Conservation (phyloP, 2,888 invertebrate species). For the Eupeodes latifasciatus region DNA sequence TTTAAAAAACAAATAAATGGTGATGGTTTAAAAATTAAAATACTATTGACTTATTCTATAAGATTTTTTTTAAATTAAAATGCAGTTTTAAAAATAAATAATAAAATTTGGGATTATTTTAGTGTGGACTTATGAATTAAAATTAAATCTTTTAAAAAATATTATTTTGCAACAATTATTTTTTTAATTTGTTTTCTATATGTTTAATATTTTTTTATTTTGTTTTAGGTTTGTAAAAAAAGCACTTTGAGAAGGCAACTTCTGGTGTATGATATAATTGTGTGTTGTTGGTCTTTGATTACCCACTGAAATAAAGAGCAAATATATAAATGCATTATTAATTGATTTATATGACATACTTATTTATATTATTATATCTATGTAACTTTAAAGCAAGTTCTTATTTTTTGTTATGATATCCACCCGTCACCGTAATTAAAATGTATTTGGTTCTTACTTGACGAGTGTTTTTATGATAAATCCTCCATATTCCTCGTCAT, state of each 20-base stretch:
- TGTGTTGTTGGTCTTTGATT: conserved; percentile 19
- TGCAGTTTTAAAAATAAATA: conserved; percentile 65
- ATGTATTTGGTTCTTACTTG: conserved; percentile 59
- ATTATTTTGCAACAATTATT: conserved; percentile 6
- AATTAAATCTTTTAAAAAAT: conserved; percentile 17
- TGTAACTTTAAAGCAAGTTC: conserved; percentile 4
- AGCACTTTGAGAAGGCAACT: conserved; percentile 71
- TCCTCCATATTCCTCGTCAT: conserved; percentile 45
- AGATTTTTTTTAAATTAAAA: conserved; percentile 34
- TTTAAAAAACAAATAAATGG: conserved; percentile 17
- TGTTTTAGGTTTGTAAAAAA: conserved; percentile 15
- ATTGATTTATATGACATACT: background rate
- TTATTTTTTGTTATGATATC: conserved; percentile 13
- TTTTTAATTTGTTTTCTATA: conserved; percentile 24
- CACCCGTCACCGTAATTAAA: conserved; percentile 53
- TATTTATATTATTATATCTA: background rate
- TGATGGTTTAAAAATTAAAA: conserved; percentile 56
- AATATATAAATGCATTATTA: background rate
- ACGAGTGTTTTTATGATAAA: conserved; percentile 11
- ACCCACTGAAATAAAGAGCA: conserved; percentile 65
- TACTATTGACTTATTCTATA: conserved; percentile 38
- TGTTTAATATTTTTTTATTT: conserved; percentile 22
- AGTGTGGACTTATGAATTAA: conserved; percentile 41
- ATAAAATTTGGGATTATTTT: conserved; percentile 37
- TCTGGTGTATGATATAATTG: conserved; percentile 25